phyloP scores from a whole-genome alignment of 2,113 vertebrate species.

The Hylia prasina region DNA sequence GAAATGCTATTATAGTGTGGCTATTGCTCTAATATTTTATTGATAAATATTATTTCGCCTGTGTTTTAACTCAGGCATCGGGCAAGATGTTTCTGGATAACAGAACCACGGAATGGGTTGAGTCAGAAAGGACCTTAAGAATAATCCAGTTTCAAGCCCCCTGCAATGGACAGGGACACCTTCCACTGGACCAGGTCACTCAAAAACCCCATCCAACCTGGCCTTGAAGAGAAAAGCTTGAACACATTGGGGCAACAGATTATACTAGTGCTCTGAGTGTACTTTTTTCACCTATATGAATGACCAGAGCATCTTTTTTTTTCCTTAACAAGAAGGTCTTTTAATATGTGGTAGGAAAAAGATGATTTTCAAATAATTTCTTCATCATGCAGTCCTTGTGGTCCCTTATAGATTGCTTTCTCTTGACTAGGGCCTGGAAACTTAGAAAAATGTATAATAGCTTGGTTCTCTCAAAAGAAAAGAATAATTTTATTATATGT shows the following conservation, averaged over 20 bases:
- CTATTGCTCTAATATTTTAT: not conserved
- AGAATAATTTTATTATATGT: not conserved
- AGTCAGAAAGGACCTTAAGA: not conserved
- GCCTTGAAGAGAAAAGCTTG: not conserved
- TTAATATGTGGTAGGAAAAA: not conserved
- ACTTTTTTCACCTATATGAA: not conserved
- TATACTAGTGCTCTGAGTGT: not conserved
- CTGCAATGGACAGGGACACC: not conserved
- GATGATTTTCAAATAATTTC: not conserved
- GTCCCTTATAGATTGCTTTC: not conserved
- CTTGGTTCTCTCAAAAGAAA: not conserved
- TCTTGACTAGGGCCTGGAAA: not conserved
- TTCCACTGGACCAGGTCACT: no score
- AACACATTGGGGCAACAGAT: not conserved
- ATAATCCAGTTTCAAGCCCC: not conserved
- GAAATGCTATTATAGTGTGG: rapidly evolving
- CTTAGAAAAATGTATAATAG: not conserved
- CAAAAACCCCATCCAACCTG: not conserved
- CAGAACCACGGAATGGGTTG: not conserved
- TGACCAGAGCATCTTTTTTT: not conserved
- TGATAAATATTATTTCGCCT: not conserved
- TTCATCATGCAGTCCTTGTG: not conserved
- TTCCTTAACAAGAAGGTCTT: not conserved
- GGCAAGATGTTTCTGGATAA: not conserved
- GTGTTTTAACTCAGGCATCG: not conserved